These are phyloP conservation scores for Macaria notata DNA, from an alignment of 2,888 invertebrate genomes.

Conservation along the genomic window DNA sequence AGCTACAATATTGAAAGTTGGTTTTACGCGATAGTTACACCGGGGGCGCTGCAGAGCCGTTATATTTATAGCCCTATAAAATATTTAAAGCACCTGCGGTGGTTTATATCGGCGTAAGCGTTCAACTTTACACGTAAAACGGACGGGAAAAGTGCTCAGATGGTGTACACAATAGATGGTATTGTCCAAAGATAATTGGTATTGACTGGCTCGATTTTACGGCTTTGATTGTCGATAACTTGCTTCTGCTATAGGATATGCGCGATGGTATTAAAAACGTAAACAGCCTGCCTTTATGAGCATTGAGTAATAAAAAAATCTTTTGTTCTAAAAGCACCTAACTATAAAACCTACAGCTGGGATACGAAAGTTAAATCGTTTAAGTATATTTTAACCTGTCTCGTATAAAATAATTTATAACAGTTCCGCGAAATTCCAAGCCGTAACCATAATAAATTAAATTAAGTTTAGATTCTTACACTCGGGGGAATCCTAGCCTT, in stretches of 20 bases:
- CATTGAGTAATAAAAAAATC: too few relatives aligned
- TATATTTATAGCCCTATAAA: conserved; percentile 62
- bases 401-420: neutral
- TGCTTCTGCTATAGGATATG: too few relatives aligned
- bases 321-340: too few relatives aligned
- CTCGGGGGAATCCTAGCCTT: conserved; percentile 3
- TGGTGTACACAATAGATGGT: conserved; percentile 6
- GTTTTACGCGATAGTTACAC: conserved; percentile 46
- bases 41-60: conserved; percentile 36
- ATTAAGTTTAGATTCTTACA: neutral
- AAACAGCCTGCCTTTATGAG: too few relatives aligned
- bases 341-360: too few relatives aligned
- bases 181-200: conserved; percentile 20
- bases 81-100: conserved; percentile 63
- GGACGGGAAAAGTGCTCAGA: conserved; percentile 4
- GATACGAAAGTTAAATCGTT: too few relatives aligned
- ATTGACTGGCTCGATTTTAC: neutral
- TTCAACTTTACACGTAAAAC: conserved; percentile 26
- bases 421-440: neutral
- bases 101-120: conserved; percentile 46
- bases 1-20: conserved; percentile 31
- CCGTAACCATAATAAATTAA: too few relatives aligned
- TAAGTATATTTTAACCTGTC: too few relatives aligned
- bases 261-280: too few relatives aligned
- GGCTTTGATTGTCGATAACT: too few relatives aligned